Evolutionary conservation across 35 echinoderm and acorn worm species (phyloP).

Genomic region (Apostichopus parvimensis): DNA sequence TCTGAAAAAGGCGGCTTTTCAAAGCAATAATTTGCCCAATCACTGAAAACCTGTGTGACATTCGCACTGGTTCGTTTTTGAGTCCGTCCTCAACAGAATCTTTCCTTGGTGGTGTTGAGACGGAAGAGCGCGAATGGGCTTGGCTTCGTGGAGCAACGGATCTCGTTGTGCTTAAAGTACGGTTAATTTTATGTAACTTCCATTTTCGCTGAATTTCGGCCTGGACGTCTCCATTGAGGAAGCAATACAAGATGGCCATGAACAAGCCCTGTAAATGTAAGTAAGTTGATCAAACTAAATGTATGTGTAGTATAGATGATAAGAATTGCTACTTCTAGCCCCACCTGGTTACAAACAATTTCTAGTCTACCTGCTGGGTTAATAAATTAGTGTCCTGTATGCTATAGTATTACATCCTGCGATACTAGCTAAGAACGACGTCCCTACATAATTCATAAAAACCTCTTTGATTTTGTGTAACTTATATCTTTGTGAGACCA

Average conservation of each 20-base stretch:
- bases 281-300: too few species aligned
- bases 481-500: too few species aligned
- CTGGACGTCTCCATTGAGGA: conserved; percentile 93
- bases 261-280: conserved; percentile 70
- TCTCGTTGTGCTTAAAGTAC: conserved; percentile 73
- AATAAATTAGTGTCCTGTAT: too few species aligned
- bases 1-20: conserved; percentile 37
- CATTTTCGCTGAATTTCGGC: conserved; percentile 84
- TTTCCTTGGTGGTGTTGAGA: conserved; percentile 74
- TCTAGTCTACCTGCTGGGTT: too few species aligned
- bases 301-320: too few species aligned
- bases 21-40: conserved; percentile 18
- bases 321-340: too few species aligned
- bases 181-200: conserved; percentile 75
- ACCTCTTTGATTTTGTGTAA: background rate
- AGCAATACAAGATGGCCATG: conserved; percentile 86
- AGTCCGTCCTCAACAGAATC: conserved; percentile 38
- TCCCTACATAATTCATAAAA: too few species aligned
- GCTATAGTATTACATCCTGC: too few species aligned
- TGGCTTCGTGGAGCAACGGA: conserved; percentile 50
- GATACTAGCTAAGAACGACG: too few species aligned
- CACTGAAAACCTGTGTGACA: background rate
- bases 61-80: background rate
- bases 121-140: conserved; percentile 74
- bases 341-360: too few species aligned